phyloP scores from a whole-genome alignment of 1,140 invertebrate genomes.

The Bradynema listronoti region DNA sequence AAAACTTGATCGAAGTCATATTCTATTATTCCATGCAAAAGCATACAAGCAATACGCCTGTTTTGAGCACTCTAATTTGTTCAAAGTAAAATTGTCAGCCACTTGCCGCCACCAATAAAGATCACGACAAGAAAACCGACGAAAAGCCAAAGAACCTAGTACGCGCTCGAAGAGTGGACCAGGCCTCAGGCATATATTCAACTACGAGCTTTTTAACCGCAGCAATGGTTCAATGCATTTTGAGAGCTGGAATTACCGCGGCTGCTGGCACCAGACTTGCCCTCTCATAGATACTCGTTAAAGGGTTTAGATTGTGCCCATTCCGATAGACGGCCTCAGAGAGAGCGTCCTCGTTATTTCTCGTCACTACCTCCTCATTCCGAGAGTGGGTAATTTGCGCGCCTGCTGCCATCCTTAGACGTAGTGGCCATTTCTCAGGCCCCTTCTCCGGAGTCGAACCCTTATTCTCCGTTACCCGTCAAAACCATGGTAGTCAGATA shows the following conservation, averaged over 20 bases:
- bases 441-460: conserved; percentile 61
- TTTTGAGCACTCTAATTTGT: conserved; percentile 77
- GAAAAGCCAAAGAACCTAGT: conserved; percentile 26
- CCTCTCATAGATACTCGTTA: conserved; percentile 78
- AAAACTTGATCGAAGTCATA: conserved; percentile 72
- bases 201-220: conserved; percentile 61
- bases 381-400: conserved; percentile 77
- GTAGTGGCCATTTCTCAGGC: conserved; percentile 76
- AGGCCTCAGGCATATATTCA: conserved; percentile 45
- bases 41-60: conserved; percentile 70
- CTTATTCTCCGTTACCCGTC: conserved; percentile 68
- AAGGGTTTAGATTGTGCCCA: conserved; percentile 81
- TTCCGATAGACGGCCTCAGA: conserved; percentile 74
- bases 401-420: conserved; percentile 84
- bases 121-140: background rate
- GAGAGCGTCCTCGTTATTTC: conserved; percentile 78
- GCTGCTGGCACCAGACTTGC: conserved; percentile 70
- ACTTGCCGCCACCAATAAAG: too few species aligned
- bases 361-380: conserved; percentile 73
- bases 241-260: conserved; percentile 83
- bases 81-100: too few species aligned
- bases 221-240: conserved; percentile 76
- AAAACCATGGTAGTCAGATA: conserved; percentile 72
- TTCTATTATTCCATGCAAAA: conserved; percentile 75
- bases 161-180: conserved; percentile 25